These are phyloP conservation scores for Mantis religiosa DNA, from an alignment of 2,888 invertebrate species.

Conservation along the genomic window DNA sequence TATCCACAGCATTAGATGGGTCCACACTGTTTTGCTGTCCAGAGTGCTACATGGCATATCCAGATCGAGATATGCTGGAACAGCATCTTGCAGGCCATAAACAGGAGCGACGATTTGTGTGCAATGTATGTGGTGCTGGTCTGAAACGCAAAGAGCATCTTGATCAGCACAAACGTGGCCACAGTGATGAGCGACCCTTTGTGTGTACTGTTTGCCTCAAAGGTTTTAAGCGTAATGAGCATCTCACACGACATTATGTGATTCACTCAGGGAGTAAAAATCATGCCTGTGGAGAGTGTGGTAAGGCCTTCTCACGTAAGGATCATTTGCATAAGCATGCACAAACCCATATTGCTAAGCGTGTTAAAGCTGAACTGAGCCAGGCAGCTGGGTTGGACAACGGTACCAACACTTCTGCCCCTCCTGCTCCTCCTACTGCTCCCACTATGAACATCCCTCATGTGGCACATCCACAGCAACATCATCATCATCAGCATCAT, in stretches of 20 bases:
- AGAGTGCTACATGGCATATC: slow-evolving; percentile 47
- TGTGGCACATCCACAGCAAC: not conserved
- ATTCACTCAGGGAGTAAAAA: slow-evolving; percentile 52
- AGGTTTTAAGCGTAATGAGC: slow-evolving; percentile 51
- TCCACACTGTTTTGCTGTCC: slow-evolving; percentile 48
- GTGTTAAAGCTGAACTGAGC: slow-evolving; percentile 22
- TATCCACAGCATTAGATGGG: slow-evolving; percentile 40
- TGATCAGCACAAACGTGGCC: slow-evolving; percentile 49
- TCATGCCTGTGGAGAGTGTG: slow-evolving; percentile 47
- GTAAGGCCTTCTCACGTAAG: slow-evolving; percentile 50
- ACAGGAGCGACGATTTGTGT: slow-evolving; percentile 48
- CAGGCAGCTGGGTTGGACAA: not conserved
- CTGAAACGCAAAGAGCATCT: slow-evolving; percentile 51
- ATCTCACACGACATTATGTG: slow-evolving; percentile 50
- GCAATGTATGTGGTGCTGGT: slow-evolving; percentile 50
- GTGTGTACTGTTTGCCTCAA: slow-evolving; percentile 32
- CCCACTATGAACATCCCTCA: slow-evolving; percentile 3
- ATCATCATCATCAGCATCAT: not conserved
- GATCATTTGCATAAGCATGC: slow-evolving; percentile 51
- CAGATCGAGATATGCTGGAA: slow-evolving; percentile 46
- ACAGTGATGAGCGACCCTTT: slow-evolving; percentile 46
- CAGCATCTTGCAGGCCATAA: slow-evolving; percentile 42
- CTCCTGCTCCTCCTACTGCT: not conserved
- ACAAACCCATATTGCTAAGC: slow-evolving; percentile 35
- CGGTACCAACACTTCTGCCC: not conserved